Conservation (phyloP, 2,797 vertebrate species). For the Lithobates sylvaticus region DNA sequence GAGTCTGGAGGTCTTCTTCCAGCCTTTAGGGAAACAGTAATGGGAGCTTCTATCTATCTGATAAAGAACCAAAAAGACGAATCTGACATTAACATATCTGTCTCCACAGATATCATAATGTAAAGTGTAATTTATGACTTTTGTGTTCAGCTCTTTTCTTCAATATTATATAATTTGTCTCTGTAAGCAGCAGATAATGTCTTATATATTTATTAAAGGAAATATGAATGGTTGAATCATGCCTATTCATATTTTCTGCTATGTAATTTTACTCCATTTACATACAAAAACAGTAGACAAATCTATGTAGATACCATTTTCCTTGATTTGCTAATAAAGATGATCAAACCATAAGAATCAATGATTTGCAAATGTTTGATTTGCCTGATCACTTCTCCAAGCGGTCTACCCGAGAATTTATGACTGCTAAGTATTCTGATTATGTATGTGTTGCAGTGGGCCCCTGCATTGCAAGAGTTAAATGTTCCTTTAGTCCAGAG, state of each 20-base stretch:
- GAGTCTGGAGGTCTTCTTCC: neutral
- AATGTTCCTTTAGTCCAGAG: too few species aligned
- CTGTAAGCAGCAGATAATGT: slow-evolving; percentile 16
- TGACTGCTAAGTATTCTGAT: too few species aligned
- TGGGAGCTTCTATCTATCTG: neutral
- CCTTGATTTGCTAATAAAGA: too few species aligned
- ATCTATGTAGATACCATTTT: too few species aligned
- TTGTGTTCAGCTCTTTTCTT: slow-evolving; percentile 1
- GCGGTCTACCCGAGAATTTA: too few species aligned
- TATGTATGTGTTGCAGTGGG: too few species aligned
- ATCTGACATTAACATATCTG: slow-evolving; percentile 41
- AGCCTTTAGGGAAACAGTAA: neutral
- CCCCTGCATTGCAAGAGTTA: too few species aligned
- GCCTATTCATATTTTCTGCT: neutral
- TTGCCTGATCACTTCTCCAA: too few species aligned
- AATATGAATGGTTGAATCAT: neutral
- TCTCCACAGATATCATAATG: neutral
- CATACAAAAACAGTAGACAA: neutral
- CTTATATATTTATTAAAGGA: slow-evolving; percentile 30
- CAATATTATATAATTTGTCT: slow-evolving; percentile 40
- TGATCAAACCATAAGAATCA: too few species aligned
- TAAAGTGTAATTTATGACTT: slow-evolving; percentile 30
- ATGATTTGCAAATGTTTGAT: too few species aligned
- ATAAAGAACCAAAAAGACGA: neutral
- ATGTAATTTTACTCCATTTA: neutral